Conservation (phyloP, 1,140 invertebrate genomes). For the Agrilus planipennis region DNA sequence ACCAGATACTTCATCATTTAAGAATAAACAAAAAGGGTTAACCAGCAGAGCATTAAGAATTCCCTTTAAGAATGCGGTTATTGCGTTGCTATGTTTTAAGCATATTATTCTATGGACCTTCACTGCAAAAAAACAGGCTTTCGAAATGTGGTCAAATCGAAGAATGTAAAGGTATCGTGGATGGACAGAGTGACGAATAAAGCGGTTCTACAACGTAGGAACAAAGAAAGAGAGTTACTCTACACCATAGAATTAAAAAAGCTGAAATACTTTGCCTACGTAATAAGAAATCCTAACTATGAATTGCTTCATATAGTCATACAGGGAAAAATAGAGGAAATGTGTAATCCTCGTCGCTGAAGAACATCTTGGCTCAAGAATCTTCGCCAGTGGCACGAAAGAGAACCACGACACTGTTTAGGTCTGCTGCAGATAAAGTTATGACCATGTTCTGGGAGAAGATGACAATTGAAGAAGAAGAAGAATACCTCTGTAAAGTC, state of each 20-base stretch:
- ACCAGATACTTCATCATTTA: too few relatives aligned
- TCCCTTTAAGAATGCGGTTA: too few relatives aligned
- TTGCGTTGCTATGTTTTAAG: too few relatives aligned
- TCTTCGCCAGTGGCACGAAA: neutral
- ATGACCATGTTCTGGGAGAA: neutral
- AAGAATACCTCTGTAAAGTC: too few relatives aligned
- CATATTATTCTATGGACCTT: too few relatives aligned
- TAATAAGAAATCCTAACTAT: neutral
- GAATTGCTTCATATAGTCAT: neutral
- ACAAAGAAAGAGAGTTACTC: neutral
- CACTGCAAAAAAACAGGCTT: too few relatives aligned
- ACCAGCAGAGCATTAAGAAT: too few relatives aligned
- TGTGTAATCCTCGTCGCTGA: neutral
- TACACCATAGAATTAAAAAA: neutral
- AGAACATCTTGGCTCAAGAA: slow-evolving; percentile 2
- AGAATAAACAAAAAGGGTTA: too few relatives aligned
- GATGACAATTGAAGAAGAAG: slow-evolving; percentile 5
- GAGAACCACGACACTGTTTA: neutral
- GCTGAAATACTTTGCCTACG: neutral
- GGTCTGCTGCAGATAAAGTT: neutral
- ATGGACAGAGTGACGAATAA: neutral
- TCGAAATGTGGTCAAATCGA: neutral
- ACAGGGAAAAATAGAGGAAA: neutral
- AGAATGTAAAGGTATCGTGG: too few relatives aligned
- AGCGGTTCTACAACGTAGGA: neutral